Evolutionary conservation across 1,140 invertebrate species (phyloP), one percentile per base, ranked within the genome.

Genomic region (Drosophila burlai): DNA sequence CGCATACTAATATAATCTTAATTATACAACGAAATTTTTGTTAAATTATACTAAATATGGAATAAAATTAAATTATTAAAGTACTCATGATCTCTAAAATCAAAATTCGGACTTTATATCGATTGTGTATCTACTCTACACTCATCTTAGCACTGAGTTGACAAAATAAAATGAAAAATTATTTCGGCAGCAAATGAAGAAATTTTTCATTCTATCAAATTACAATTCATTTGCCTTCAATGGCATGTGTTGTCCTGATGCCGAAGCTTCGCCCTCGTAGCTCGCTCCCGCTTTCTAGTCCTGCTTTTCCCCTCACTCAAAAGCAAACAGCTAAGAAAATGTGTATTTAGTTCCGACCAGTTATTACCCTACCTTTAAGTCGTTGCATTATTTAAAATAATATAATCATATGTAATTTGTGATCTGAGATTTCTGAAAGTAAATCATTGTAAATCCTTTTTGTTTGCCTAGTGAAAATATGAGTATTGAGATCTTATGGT

Each of bases 191-290:
- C 38, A 63, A 46, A 29, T 65, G 49, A 71, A 83, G 29, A 43
- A 67, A 81, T 80, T 80, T 69, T 78, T 76, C 80, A 73, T 87
- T 63, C 46, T 63, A 62, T 58, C 21, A 50, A 86, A 86, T 87
- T 72, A 87, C 84, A 87, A 86, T 87, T 83, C 63, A 80, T 87
- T 87, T 80, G 83, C 67, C 58, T 52, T 62, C 71, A 69, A 73
- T 24, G 49, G 61, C 67, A 83, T 63, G 71, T 87, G 80, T 75
- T 69, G 64, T 26, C 47, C 24, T 71, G 31, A 43, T 46, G 38
- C 52, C 15, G 31, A 58, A 46, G 8, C 47, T 10, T 15, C 46
- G 18, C 18, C 31, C 45, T 43, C 24, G 34, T 57, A 57, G 16
- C 38, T 54, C 15, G 13, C 18, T 8, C n/a, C 16, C 29, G 46